Base-by-base conservation (phyloP, 2,888 invertebrate species). In the Ormyrus rosae region DNA sequence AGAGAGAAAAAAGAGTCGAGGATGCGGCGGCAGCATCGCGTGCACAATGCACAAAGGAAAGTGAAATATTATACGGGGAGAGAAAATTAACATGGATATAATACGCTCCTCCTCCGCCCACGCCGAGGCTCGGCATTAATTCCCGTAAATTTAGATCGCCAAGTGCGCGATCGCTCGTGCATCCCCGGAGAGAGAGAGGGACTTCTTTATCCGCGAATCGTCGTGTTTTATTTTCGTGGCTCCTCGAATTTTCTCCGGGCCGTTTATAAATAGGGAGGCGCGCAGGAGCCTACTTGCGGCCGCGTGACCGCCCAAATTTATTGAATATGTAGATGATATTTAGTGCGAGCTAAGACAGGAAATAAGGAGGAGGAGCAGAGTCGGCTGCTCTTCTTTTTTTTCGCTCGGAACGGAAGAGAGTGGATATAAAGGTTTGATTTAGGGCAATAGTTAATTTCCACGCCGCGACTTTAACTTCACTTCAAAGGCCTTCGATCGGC, bases 121-220 rank as follows among this genome's bases (percentile, higher is more conserved):
- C 5, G 51, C 61, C 51, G 55, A 63, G 64, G 63, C 55, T 34
- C 34, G n/a, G 48, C 73, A 55, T 73, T 73, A 73, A 73, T 73
- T 73, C 73, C 45, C 46, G 55, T 73, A 73, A 73, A 73, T 64
- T 73, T 73, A 55, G 72, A 73, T 64, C 45, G 64, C 48, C 64
- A 63, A 61, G 53, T 53, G 53, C 34, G 34, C 34, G 34, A 34
- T 34, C 34, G 34, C 34, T 34, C 34, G 34, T 4, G 34, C 34
- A 34, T 34, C 34, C 34, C 34, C 3, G 34, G 34, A 34, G 34
- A 19, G 19, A 19, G 3, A 34, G 34, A 34, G 34, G 50, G 46
- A 46, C 19, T 56, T 51, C 19, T 19, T 34, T 60, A 70, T 60
- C 60, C 70, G 8, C 50, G 6, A 72, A 45, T 72, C 70, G 50